These are phyloP conservation scores for Atlantisia rogersi DNA, from an alignment of 2,113 vertebrate genomes.

Conservation along the genomic window DNA sequence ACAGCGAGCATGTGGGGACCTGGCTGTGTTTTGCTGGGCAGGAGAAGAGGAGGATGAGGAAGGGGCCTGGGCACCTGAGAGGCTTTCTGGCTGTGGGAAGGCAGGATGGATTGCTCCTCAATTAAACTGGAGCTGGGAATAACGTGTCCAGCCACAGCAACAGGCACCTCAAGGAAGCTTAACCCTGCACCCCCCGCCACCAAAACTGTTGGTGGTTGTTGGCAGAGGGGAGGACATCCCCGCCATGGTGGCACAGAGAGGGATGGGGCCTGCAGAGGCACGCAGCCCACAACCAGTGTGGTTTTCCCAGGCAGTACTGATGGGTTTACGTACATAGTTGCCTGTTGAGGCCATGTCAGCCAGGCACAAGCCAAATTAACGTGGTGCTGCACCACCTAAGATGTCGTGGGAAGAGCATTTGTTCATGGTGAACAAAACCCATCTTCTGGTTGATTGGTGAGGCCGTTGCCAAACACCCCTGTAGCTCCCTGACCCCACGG, in stretches of 20 bases:
- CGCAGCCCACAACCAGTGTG: not conserved
- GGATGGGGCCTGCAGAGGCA: not conserved
- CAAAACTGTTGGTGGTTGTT: rapidly evolving
- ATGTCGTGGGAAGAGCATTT: not conserved
- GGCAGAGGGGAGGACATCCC: not conserved
- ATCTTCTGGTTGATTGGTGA: rapidly evolving
- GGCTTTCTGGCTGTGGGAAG: not conserved
- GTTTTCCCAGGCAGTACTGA: rapidly evolving
- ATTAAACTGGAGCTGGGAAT: not conserved
- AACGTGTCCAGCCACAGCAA: rapidly evolving
- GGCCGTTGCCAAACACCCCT: not conserved
- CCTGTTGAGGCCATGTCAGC: rapidly evolving
- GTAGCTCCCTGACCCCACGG: not conserved
- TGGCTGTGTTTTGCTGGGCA: not conserved
- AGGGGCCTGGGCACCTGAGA: not conserved
- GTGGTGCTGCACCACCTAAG: not conserved
- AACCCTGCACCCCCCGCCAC: not conserved
- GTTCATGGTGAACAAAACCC: not conserved
- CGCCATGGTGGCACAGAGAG: not conserved
- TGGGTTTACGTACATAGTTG: rapidly evolving
- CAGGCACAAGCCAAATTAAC: not conserved
- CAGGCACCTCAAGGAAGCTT: not conserved
- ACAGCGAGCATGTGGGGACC: not conserved
- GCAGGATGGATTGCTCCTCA: not conserved
- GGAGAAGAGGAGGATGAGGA: not conserved